A percentile compares a stretch with the other conserved stretches of the same genome.
These are phyloP conservation scores for Aptenodytes forsteri DNA, from an alignment of 2,113 vertebrate genomes.

Conservation along the genomic window DNA sequence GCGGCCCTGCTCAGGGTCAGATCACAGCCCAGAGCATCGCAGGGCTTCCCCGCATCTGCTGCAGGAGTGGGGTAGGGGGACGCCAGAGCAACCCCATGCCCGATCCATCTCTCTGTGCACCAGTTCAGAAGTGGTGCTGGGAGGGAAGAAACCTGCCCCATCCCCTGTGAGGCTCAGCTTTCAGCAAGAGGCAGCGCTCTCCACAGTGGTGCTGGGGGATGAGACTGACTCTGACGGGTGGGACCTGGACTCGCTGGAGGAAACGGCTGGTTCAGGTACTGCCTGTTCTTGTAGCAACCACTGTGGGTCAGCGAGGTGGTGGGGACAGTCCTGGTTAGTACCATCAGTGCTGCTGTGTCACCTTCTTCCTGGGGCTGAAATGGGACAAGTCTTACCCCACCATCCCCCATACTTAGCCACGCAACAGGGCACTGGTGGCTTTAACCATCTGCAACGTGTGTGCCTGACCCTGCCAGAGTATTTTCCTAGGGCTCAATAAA, in stretches of 20 bases:
- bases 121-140: slow-evolving; percentile 61
- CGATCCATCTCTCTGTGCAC: neutral
- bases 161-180: neutral
- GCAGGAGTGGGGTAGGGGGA: neutral
- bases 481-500: neutral
- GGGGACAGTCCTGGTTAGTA: no score
- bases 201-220: neutral
- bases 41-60: neutral
- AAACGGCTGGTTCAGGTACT: neutral
- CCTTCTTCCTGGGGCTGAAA: neutral
- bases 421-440: neutral
- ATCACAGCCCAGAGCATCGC: neutral
- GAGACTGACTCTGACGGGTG: slow-evolving; percentile 26
- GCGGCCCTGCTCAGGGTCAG: neutral
- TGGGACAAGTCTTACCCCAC: neutral
- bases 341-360: accelerated
- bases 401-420: no score
- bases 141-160: neutral
- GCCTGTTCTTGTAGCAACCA: neutral
- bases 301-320: neutral
- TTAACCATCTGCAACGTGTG: neutral
- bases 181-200: neutral
- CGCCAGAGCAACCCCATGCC: accelerated
- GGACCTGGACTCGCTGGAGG: slow-evolving; percentile 58
- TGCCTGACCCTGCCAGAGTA: neutral